Evolutionary conservation across 2,888 invertebrate species (phyloP).

Genomic region (Platycnemis pennipes): DNA sequence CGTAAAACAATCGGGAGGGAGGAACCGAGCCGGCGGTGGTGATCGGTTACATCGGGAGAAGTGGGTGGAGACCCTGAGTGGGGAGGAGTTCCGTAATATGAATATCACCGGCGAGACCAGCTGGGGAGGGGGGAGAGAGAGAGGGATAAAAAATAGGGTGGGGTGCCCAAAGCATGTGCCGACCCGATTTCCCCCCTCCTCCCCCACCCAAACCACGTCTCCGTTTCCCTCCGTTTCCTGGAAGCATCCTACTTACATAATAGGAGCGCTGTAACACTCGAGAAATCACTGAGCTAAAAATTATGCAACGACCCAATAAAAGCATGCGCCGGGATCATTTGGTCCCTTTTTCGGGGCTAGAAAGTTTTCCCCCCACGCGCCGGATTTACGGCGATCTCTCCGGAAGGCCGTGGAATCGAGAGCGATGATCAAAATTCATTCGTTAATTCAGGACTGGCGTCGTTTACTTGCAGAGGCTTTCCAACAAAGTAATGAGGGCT

Average conservation of each 20-base stretch:
- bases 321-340: neutral
- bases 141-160: neutral
- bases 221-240: neutral
- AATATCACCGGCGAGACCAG: neutral
- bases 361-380: neutral
- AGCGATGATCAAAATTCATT: neutral
- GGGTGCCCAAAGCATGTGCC: neutral
- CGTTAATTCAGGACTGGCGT: neutral
- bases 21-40: neutral
- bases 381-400: neutral
- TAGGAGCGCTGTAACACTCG: neutral
- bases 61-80: neutral
- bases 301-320: constrained; percentile 45
- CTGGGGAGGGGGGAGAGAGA: too few species aligned
- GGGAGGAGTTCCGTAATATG: constrained; percentile 4
- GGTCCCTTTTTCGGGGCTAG: neutral
- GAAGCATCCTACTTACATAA: constrained; percentile 29
- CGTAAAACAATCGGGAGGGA: neutral
- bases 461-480: neutral
- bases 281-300: neutral
- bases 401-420: neutral
- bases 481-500: neutral
- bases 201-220: neutral
- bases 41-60: neutral
- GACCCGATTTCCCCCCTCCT: neutral